phyloP scores from a whole-genome alignment of 2,113 vertebrate species.

The Puma concolor region DNA sequence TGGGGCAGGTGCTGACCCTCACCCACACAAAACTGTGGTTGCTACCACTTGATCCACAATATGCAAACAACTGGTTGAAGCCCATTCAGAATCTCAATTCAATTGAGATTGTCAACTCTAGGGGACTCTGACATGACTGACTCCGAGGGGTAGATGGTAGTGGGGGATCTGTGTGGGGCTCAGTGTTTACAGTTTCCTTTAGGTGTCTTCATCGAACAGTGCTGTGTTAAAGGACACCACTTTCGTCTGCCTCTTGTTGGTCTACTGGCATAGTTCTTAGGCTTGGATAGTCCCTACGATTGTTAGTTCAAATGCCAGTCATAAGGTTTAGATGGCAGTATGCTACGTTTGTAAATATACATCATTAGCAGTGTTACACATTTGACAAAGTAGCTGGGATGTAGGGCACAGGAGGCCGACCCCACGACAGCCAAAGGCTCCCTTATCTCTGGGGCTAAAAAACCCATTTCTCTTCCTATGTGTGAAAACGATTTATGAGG shows the following conservation, averaged over 20 bases:
- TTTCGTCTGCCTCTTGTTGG: neutral
- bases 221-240: neutral
- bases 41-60: neutral
- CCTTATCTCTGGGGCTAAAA: neutral
- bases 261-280: too few relatives aligned
- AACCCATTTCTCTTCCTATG: neutral
- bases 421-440: rapidly evolving
- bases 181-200: neutral
- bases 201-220: neutral
- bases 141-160: neutral
- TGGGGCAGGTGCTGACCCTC: neutral
- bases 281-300: neutral
- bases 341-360: neutral
- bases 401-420: rapidly evolving
- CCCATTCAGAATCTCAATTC: too few relatives aligned
- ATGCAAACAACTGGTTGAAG: neutral
- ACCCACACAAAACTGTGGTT: neutral
- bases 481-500: neutral
- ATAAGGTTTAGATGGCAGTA: neutral
- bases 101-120: neutral
- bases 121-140: neutral
- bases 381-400: neutral
- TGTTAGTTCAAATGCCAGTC: neutral
- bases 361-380: neutral
- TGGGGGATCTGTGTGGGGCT: neutral